Conservation (phyloP, 2,888 invertebrate species). For the Ernsta delagoae region DNA sequence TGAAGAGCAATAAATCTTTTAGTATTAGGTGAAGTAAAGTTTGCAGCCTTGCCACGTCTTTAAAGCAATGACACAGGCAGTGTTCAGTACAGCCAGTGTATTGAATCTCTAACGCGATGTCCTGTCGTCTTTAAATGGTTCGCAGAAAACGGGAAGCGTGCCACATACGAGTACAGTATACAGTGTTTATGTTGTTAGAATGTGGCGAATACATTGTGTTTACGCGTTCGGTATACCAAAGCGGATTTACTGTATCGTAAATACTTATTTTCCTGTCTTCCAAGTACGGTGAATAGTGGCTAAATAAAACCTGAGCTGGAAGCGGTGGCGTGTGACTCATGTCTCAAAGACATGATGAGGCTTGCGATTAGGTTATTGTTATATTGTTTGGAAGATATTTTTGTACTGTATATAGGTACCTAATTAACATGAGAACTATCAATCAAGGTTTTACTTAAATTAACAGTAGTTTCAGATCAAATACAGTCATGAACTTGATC, state of each 20-base stretch:
- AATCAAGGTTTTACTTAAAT: no score
- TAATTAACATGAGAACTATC: no score
- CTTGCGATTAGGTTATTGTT: not conserved
- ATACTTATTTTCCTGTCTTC: conserved; percentile 2
- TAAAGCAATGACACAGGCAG: not conserved
- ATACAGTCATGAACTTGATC: no score
- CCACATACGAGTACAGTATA: not conserved
- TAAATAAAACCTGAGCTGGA: conserved; percentile 1
- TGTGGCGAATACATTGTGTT: conserved; percentile 17
- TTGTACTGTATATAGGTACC: no score
- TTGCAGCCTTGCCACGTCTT: conserved; percentile 16
- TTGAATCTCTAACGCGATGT: conserved; percentile 26
- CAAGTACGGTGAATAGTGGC: not conserved
- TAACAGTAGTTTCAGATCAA: no score
- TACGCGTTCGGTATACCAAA: conserved; percentile 16
- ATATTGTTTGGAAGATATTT: not conserved
- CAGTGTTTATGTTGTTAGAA: conserved; percentile 12
- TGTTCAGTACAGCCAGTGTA: not conserved
- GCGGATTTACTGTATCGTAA: conserved; percentile 1
- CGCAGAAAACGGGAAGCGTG: conserved; percentile 28
- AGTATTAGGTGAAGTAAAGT: not conserved
- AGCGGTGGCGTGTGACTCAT: not conserved
- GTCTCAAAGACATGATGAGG: no score
- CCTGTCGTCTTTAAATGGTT: conserved; percentile 19
- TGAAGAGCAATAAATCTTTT: not conserved